These are phyloP conservation scores for Crenichthys baileyi DNA, from an alignment of 2,797 vertebrate species.

Conservation along the genomic window DNA sequence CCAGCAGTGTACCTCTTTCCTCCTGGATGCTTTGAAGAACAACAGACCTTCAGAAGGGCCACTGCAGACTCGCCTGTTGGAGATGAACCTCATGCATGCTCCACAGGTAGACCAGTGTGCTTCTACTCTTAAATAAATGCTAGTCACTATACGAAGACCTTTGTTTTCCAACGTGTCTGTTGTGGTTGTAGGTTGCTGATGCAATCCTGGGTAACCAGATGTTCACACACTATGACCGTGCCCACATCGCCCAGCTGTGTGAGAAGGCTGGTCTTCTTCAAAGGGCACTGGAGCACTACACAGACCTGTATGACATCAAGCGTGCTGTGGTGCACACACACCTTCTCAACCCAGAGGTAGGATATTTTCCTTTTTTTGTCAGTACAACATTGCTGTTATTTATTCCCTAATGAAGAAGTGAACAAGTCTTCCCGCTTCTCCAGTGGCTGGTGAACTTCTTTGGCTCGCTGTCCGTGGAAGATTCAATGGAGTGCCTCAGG, in stretches of 20 bases:
- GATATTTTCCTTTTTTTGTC: neutral
- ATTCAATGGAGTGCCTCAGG: conserved; percentile 94
- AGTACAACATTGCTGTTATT: rapidly evolving
- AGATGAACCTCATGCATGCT: conserved; percentile 99
- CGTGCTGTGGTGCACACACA: conserved; percentile 96
- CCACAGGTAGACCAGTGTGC: conserved; percentile 86
- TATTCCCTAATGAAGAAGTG: neutral
- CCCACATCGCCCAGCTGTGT: conserved; percentile 95
- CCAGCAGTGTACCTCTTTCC: conserved; percentile 96
- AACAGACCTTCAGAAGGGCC: conserved; percentile 96
- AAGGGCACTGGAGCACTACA: conserved; percentile 94
- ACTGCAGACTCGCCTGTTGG: conserved; percentile 92
- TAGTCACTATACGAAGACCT: neutral
- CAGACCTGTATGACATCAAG: conserved; percentile 96
- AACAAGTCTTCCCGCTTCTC: conserved; percentile 35
- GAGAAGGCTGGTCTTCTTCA: conserved; percentile 95
- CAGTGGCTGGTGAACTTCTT: conserved; percentile 98
- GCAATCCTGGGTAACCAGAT: conserved; percentile 97
- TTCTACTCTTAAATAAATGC: neutral
- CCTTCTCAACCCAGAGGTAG: conserved; percentile 95
- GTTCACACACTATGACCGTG: conserved; percentile 96
- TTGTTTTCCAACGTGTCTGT: conserved; percentile 11
- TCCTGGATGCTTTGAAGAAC: conserved; percentile 95
- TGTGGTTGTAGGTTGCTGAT: conserved; percentile 87
- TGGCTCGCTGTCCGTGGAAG: conserved; percentile 93